Evolutionary conservation across 2,888 invertebrate genomes (phyloP), one percentile per base, ranked within the genome.

Genomic region (Eupithecia insigniata): DNA sequence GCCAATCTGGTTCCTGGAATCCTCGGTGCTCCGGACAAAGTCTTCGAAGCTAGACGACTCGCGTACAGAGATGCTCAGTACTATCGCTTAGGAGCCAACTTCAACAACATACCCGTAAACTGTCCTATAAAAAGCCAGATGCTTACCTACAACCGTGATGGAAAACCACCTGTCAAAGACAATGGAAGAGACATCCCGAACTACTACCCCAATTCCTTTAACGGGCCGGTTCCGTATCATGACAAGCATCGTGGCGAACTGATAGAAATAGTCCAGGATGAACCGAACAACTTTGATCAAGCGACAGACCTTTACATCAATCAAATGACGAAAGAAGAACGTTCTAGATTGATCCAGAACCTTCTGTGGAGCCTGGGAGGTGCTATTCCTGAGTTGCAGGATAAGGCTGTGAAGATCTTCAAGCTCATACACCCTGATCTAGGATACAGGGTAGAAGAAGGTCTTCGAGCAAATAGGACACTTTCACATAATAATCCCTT

Each of bases 191-290:
- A 97, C 32, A 97, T 97, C 5, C 99, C 99, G 2, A 99, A 99
- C 90, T 99, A 99, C 87, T 98, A 96, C 90, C 99, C 99, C 0
- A 99, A 99, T 92, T 98, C 98, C 76, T 99, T 98, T 88, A 93
- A 95, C 77, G 99, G 99, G 0, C 98, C 98, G 0, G 95, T 95
- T 75, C 95, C 95, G 60, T 95, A 96, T 79, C 92, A 95, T 36
- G 93, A 95, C 6, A 96, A 96, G 26, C 94, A 94, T 75, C 86
- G 88, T 58, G 84, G 95, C 12, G 86, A 94, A 12, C 90, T 95
- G 7, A 90, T 95, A 55, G 96, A 95, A 84, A 86, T 90, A 30
- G 87, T 95, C 6, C 91, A 95, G 76, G 98, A 98, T 16, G 97
- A 98, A 82, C 80, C 97, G 2, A 98, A 99, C 86, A 98, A 99